Evolutionary conservation across 2,888 invertebrate genomes (phyloP).

Genomic region (Dicranocentrus wangi): DNA sequence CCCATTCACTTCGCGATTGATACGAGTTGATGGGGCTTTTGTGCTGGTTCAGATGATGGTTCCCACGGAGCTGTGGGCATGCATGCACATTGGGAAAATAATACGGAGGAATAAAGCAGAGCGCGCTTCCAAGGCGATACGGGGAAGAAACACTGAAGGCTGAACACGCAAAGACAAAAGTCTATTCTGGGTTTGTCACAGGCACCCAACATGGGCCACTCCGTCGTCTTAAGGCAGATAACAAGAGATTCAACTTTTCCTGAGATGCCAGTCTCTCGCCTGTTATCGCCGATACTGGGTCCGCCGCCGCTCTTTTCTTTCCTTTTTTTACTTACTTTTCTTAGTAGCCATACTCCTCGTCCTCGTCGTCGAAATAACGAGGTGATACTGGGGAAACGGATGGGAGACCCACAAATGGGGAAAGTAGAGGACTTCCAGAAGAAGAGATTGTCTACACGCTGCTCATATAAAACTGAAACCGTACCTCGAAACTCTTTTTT

Average conservation of each 20-base stretch:
- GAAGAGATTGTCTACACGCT: neutral
- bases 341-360: too few relatives aligned
- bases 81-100: too few relatives aligned
- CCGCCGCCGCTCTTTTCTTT: too few relatives aligned
- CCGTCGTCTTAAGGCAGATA: conserved; percentile 26
- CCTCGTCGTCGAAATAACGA: too few relatives aligned
- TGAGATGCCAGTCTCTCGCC: neutral
- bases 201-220: conserved; percentile 20
- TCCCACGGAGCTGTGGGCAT: conserved; percentile 50
- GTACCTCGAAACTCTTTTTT: neutral
- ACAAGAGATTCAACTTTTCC: conserved; percentile 31
- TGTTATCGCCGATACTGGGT: neutral
- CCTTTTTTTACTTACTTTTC: too few relatives aligned
- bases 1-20: conserved; percentile 44
- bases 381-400: too few relatives aligned
- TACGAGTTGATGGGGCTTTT: conserved; percentile 53
- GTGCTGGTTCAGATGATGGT: conserved; percentile 55
- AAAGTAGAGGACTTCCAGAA: neutral
- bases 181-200: conserved; percentile 39
- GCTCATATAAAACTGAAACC: neutral
- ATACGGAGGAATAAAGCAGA: too few relatives aligned
- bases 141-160: conserved; percentile 19
- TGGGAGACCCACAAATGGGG: neutral
- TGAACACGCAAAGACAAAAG: conserved; percentile 38
- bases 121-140: neutral